A percentile compares a stretch with the other conserved stretches of the same genome.
Evolutionary conservation across 2,113 vertebrate species (phyloP).

Genomic region (Oreotrochilus melanogaster): DNA sequence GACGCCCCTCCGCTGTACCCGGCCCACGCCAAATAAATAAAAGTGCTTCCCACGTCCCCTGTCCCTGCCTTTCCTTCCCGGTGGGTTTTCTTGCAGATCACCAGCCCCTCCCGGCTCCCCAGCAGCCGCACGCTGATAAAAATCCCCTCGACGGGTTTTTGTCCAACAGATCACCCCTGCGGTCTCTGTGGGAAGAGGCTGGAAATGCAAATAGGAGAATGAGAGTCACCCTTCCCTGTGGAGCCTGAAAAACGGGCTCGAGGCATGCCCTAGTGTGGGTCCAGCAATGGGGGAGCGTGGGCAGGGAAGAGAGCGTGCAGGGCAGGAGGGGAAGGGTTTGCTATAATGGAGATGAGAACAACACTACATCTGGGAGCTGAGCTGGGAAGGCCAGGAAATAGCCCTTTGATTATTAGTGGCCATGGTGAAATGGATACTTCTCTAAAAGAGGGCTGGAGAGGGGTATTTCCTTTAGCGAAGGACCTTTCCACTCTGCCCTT

Average conservation of each 20-base stretch:
- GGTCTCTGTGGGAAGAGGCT: not conserved
- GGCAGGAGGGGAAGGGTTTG: not conserved
- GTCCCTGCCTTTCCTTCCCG: conserved; percentile 36
- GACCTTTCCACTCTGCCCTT: conserved; percentile 50
- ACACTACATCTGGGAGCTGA: not conserved
- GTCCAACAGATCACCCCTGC: not conserved
- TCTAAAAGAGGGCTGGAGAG: not conserved
- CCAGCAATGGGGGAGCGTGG: not conserved
- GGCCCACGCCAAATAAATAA: conserved; percentile 40
- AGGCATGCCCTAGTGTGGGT: not conserved
- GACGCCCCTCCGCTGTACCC: not conserved
- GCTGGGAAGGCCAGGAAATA: conserved; percentile 36
- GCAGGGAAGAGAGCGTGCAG: not conserved
- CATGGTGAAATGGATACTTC: conserved; percentile 37
- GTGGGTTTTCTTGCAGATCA: not conserved
- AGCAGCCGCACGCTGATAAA: not conserved
- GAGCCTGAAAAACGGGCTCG: not conserved
- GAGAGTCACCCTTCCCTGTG: not conserved
- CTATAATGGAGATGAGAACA: not conserved
- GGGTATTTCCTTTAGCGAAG: conserved; percentile 45
- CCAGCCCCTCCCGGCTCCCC: not conserved
- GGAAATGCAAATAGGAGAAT: not conserved
- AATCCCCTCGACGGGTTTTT: not conserved
- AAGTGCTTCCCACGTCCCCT: conserved; percentile 11
- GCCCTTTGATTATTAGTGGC: conserved; percentile 19